Conservation (phyloP, 2,797 vertebrate species). For the Valencia hispanica region DNA sequence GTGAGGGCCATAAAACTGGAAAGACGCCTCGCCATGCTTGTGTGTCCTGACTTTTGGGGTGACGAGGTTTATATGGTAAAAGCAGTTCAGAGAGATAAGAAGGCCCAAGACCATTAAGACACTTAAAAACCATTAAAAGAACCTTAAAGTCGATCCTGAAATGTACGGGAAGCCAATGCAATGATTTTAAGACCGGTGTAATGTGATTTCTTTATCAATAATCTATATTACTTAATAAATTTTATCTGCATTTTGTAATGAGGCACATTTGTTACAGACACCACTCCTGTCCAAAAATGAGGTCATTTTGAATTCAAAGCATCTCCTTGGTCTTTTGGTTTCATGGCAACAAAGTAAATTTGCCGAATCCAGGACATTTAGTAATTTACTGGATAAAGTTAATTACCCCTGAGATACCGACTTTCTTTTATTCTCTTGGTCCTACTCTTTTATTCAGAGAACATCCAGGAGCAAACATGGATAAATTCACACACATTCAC, state of each 20-base stretch:
- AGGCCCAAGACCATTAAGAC: too few species aligned
- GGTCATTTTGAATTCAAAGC: neutral
- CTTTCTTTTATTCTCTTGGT: conserved; percentile 4
- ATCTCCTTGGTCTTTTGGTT: neutral
- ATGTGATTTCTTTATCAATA: neutral
- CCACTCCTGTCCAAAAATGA: neutral
- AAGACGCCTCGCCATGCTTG: too few species aligned
- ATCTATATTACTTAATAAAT: neutral
- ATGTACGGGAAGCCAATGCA: too few species aligned
- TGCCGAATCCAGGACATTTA: conserved; percentile 5
- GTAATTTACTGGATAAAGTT: neutral
- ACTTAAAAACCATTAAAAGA: too few species aligned
- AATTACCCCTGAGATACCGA: neutral
- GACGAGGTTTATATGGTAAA: too few species aligned
- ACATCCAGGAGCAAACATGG: conserved; percentile 1
- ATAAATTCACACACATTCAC: neutral
- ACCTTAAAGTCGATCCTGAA: too few species aligned
- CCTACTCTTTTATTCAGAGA: conserved; percentile 4
- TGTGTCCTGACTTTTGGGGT: too few species aligned
- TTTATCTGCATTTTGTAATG: neutral
- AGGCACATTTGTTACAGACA: neutral
- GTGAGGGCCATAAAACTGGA: too few species aligned
- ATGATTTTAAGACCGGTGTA: too few species aligned
- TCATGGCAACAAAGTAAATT: conserved; percentile 4
- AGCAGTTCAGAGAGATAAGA: too few species aligned